Evolutionary conservation across 2,113 vertebrate species (phyloP).

Genomic region (Chrysochloris asiatica): DNA sequence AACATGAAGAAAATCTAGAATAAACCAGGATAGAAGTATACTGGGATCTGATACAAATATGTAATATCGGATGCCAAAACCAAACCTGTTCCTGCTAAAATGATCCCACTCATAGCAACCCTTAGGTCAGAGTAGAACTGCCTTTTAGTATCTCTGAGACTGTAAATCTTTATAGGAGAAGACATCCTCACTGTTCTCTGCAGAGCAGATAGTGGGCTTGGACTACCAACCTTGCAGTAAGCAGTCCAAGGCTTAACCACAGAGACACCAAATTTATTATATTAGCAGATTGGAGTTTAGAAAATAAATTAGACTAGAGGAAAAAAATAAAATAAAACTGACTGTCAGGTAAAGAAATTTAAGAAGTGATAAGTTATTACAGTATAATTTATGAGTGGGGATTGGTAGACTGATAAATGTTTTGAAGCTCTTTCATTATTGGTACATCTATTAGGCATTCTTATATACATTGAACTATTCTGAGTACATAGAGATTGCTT

Average conservation of each 20-base stretch:
- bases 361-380: background rate
- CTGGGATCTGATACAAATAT: background rate
- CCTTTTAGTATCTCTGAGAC: background rate
- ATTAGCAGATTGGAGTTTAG: background rate
- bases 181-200: no score
- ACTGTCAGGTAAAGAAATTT: background rate
- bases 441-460: background rate
- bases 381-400: background rate
- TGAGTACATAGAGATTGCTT: background rate
- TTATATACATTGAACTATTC: background rate
- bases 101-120: background rate
- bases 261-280: no score
- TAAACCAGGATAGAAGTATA: background rate
- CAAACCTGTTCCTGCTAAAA: background rate
- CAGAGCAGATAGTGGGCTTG: no score
- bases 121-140: background rate
- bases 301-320: background rate
- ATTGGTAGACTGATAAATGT: background rate
- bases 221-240: no score
- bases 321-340: background rate
- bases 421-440: background rate
- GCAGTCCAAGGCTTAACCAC: no score
- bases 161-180: background rate
- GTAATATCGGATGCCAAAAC: background rate
- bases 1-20: background rate